Base-by-base conservation (phyloP, 2,113 vertebrate species). In the Columbina picui region DNA sequence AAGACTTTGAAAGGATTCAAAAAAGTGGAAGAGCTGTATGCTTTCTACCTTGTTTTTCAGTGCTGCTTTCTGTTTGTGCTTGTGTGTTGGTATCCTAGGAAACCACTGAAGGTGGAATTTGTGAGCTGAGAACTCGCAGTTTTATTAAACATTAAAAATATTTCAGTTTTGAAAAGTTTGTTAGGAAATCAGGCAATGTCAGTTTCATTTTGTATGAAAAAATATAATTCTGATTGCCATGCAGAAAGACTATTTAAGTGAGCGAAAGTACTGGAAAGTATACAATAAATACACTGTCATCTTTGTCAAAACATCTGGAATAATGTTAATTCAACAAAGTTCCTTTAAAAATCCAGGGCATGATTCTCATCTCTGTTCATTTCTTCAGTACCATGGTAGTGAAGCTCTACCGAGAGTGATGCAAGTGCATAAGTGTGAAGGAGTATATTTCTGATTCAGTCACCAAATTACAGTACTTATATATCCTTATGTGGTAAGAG, bases 41-140 rank as follows among this genome's bases (percentile, higher is more conserved):
- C 23, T 91, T 83, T 84, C 45, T 78, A 23, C 55, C 22, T 79
- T 82, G 56, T 91, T 96, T 94, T 90, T 59, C 59, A 64, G 47
- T 32, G n/a, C 45, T 76, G 19, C 39, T 56, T 90, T 94, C 70
- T 89, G n/a, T 89, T 95, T 90, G 39, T 79, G 25, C n/a, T 61
- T 78, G 17, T 82, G 16, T 87, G n/a, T 71, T 87, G 49, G 95
- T 94, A 95, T 91, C 91, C 93, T 88, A 93, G 91, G 94, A 96
- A 95, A 96, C 81, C 50, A 85, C 6, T 43, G 32, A 82, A 77
- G 41, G 56, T 80, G 55, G 47, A 70, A 77, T 84, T 88, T 90
- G 59, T 70, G 71, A 95, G 78, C 39, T 32, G 22, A 84, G 65
- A 79, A 27, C 30, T 90, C 36, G 39, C 32, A 38, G 21, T 55